These are phyloP conservation scores for Phaenicophaeus curvirostris DNA, from an alignment of 2,797 vertebrate genomes.

Conservation along the genomic window DNA sequence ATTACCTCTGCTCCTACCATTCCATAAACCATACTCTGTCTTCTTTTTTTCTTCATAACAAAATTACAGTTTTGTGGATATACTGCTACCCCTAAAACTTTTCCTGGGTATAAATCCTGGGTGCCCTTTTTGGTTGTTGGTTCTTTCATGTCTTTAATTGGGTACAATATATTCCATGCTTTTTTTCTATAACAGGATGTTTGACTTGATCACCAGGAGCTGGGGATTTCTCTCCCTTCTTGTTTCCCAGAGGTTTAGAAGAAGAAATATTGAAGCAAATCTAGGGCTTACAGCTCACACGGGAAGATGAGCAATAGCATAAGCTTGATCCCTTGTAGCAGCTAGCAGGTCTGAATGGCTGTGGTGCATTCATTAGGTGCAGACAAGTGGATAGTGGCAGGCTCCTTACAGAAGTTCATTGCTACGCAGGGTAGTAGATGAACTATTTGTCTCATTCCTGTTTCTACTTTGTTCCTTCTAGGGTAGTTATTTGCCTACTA, in stretches of 20 bases:
- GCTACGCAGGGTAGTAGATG: background rate
- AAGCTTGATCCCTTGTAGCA: background rate
- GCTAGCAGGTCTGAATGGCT: background rate
- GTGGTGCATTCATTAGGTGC: background rate
- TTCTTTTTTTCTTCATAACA: background rate
- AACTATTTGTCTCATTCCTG: background rate
- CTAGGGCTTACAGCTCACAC: background rate
- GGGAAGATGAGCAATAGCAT: background rate
- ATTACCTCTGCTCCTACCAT: background rate
- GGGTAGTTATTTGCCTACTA: background rate
- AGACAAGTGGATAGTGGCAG: background rate
- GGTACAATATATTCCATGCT: background rate
- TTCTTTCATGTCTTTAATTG: background rate
- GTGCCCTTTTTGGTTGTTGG: background rate
- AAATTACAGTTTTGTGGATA: background rate
- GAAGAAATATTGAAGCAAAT: background rate
- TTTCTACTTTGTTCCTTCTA: background rate
- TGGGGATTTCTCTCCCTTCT: background rate
- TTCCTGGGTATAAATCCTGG: background rate
- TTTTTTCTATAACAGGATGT: background rate
- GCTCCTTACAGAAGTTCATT: background rate
- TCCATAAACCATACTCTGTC: background rate
- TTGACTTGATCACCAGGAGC: background rate
- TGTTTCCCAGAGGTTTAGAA: background rate
- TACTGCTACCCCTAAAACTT: background rate